phyloP scores from a whole-genome alignment of 30 jellyfish, hydroid and myxozoan species.

The Haliclystus octoradiatus region DNA sequence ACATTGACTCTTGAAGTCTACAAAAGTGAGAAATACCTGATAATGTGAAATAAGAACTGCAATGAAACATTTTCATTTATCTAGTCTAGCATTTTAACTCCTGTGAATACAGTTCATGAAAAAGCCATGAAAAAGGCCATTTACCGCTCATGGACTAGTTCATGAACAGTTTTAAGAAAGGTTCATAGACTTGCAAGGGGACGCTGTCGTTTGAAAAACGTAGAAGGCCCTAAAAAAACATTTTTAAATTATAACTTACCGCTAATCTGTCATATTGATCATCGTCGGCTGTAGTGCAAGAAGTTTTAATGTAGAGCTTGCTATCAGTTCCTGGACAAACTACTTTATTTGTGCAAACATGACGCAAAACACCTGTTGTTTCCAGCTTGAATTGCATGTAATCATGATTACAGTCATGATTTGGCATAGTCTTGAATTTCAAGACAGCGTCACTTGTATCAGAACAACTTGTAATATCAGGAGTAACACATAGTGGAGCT shows the following conservation, averaged over 20 bases:
- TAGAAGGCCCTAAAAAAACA: too few species aligned
- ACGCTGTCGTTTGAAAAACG: too few species aligned
- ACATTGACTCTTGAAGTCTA: too few species aligned
- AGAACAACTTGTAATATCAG: conserved; percentile 22
- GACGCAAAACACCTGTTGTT: conserved; percentile 38
- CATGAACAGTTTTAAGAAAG: too few species aligned
- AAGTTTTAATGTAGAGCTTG: conserved; percentile 1
- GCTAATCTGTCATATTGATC: conserved; percentile 26
- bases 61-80: too few species aligned
- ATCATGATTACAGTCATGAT: conserved; percentile 25
- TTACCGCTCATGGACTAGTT: too few species aligned
- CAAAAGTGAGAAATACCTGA: too few species aligned
- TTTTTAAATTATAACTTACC: conserved; percentile 27
- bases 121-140: too few species aligned
- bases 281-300: conserved; percentile 15
- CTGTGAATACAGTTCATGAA: too few species aligned
- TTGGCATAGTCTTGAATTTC: conserved; percentile 5
- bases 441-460: conserved; percentile 17
- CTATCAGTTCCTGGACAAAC: conserved; percentile 45
- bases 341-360: conserved; percentile 28
- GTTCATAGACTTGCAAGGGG: too few species aligned
- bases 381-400: conserved; percentile 24
- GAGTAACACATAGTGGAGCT: conserved; percentile 41
- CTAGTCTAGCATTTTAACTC: too few species aligned
- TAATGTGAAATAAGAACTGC: too few species aligned